These are phyloP conservation scores for Lasioglossum albipes DNA, from an alignment of 1,140 invertebrate genomes.

Conservation along the genomic window DNA sequence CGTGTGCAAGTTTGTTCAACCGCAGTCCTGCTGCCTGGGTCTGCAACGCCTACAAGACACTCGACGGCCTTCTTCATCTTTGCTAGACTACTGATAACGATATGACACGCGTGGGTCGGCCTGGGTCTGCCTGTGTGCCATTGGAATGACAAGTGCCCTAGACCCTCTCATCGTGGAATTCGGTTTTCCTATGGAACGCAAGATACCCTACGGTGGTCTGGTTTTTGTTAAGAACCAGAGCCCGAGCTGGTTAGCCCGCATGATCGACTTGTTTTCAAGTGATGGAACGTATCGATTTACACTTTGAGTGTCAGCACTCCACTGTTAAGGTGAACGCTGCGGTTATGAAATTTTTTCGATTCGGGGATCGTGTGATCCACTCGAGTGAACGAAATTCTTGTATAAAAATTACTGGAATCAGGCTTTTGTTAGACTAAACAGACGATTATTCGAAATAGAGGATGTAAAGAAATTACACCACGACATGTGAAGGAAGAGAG, in stretches of 20 bases:
- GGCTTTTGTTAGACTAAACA: no score
- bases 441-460: no score
- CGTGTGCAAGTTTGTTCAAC: constrained; percentile 58
- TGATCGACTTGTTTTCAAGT: background rate
- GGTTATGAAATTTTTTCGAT: no score
- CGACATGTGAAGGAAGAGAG: no score
- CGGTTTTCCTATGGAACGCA: background rate
- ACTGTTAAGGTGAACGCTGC: no score
- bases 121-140: constrained; percentile 13
- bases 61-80: constrained; percentile 43
- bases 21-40: constrained; percentile 28
- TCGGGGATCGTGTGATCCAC: no score
- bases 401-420: no score
- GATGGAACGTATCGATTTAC: background rate
- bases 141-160: constrained; percentile 65
- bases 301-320: background rate
- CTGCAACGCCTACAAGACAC: constrained; percentile 30
- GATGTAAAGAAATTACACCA: no score
- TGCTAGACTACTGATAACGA: constrained; percentile 40
- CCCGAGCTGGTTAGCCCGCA: background rate
- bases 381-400: no score
- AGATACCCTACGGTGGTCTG: constrained; percentile 4
- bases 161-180: background rate
- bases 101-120: background rate
- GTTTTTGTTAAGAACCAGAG: constrained; percentile 42